These are phyloP conservation scores for Portevinia maculata DNA, from an alignment of 2,888 invertebrate species.

Conservation along the genomic window DNA sequence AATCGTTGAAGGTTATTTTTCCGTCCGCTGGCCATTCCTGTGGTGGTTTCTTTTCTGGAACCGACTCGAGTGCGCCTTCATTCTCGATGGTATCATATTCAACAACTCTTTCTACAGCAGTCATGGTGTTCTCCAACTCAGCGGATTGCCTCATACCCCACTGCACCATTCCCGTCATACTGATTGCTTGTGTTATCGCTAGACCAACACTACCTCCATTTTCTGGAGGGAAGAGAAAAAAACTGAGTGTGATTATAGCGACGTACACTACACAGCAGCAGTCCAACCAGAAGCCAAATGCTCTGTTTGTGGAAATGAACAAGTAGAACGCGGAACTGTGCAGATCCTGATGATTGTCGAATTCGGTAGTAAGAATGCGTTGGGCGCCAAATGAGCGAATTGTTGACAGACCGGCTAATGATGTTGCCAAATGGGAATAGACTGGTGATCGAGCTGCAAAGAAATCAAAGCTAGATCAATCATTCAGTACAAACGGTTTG, in stretches of 20 bases:
- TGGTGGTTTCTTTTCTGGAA: conserved; percentile 86
- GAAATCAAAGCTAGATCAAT: neutral
- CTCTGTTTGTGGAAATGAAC: conserved; percentile 94
- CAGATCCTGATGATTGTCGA: conserved; percentile 91
- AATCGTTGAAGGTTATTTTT: conserved; percentile 86
- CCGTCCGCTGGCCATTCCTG: conserved; percentile 90
- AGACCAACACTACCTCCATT: conserved; percentile 90
- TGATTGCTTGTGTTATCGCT: conserved; percentile 92
- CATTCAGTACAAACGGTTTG: neutral
- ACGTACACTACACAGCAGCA: conserved; percentile 94
- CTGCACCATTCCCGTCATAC: conserved; percentile 86
- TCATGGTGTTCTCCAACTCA: conserved; percentile 94
- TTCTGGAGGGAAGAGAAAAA: conserved; percentile 88
- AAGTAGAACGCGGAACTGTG: conserved; percentile 97
- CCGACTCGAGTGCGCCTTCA: conserved; percentile 86
- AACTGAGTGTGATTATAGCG: conserved; percentile 92
- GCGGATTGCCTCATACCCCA: conserved; percentile 98
- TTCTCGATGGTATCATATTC: conserved; percentile 85
- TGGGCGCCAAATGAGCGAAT: conserved; percentile 95
- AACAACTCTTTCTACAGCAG: conserved; percentile 91
- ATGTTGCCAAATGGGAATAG: conserved; percentile 95
- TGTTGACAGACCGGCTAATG: conserved; percentile 94
- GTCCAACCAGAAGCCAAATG: conserved; percentile 97
- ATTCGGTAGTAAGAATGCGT: conserved; percentile 89
- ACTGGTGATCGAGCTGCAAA: conserved; percentile 93